A percentile compares a stretch with the other conserved stretches of the same genome.
These are phyloP conservation scores for Lithosia quadra DNA, from an alignment of 2,888 invertebrate species.

Conservation along the genomic window DNA sequence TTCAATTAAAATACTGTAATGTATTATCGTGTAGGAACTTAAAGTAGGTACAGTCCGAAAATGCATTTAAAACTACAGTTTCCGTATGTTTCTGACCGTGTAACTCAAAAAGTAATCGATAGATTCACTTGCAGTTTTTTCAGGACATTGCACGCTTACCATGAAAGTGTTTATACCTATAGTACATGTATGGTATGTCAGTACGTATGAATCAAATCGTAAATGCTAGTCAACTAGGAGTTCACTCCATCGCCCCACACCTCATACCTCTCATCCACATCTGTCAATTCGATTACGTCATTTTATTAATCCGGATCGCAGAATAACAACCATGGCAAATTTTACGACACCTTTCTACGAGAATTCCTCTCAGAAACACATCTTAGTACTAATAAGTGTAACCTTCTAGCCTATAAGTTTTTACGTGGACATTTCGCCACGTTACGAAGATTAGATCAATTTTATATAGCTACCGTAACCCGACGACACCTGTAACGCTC, in stretches of 20 bases:
- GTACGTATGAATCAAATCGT: too few relatives aligned
- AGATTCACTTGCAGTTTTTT: too few relatives aligned
- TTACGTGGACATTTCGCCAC: conserved; percentile 43
- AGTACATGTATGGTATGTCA: too few relatives aligned
- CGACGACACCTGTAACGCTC: conserved; percentile 45
- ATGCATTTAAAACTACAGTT: too few relatives aligned
- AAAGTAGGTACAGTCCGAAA: too few relatives aligned
- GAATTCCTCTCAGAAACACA: conserved; percentile 15
- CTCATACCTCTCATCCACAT: not conserved
- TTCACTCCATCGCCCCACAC: not conserved
- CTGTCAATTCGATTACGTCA: not conserved
- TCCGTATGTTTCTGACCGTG: too few relatives aligned
- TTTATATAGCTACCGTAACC: conserved; percentile 50
- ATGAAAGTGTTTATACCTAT: too few relatives aligned
- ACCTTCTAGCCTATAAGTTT: conserved; percentile 38
- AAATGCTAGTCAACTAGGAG: too few relatives aligned
- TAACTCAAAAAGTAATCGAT: too few relatives aligned
- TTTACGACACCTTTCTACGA: not conserved
- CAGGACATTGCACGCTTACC: too few relatives aligned
- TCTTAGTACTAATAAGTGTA: conserved; percentile 35
- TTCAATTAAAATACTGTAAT: not conserved
- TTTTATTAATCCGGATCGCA: conserved; percentile 2
- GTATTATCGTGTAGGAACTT: not conserved
- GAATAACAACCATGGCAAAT: not conserved
- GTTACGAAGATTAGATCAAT: conserved; percentile 54